Evolutionary conservation across 2,113 vertebrate species (phyloP), one percentile per base, ranked within the genome.

Genomic region (Chitala chitala): DNA sequence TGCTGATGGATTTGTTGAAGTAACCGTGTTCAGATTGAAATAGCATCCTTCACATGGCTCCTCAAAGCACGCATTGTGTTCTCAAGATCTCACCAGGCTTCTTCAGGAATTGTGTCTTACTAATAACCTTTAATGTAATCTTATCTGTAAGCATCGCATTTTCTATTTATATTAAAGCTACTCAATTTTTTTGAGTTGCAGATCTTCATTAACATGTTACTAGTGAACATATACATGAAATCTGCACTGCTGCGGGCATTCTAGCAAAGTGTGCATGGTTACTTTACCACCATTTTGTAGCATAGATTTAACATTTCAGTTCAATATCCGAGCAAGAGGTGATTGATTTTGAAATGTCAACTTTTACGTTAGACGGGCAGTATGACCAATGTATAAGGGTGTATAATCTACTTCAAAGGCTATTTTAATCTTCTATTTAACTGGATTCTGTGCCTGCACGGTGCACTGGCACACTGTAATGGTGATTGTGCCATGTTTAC

Each of bases 21-120:
- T n/a, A n/a, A n/a, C 74, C 55, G 74, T 53, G 48, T n/a, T 70
- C 78, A 80, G 81, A 84, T 83, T 79, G 84, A 81, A 86, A 87
- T 87, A 66, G 50, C 81, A 84, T 87, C 75, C 65, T 17, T 44
- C 76, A 77, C 80, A 77, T 85, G 80, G 72, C 69, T 50, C 77
- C 78, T 68, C 84, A 76, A 78, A 83, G 77, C 29, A 59, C 38
- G 61, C 74, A 55, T 80, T 78, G 87, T 85, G 69, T 17, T 55
- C 83, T 87, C 26, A 70, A 48, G 64, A 70, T 69, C 69, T 78
- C 75, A 61, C 31, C 59, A 33, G 1, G 26, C 56, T 2, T 29
- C 26, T 33, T 33, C 17, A 10, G 20, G 31, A 20, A 20, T n/a
- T 36, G 12, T 1, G 17, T 33, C 0, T 1, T 6, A 7, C 58